phyloP scores from a whole-genome alignment of 2,888 invertebrate genomes.

The Sphaerophoria rueppellii region DNA sequence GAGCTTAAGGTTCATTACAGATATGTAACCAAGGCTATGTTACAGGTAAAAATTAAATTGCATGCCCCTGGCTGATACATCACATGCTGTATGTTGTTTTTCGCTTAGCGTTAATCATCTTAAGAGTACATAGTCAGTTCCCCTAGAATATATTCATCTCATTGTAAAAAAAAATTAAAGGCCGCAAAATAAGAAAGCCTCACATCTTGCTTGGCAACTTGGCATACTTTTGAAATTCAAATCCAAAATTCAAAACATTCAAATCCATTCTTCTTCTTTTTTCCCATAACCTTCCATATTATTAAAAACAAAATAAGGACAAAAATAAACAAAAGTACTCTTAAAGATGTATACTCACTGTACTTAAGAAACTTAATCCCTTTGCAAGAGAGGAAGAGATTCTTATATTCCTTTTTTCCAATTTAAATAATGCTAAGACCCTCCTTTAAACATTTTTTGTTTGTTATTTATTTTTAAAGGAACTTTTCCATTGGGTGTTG shows the following conservation, averaged over 20 bases:
- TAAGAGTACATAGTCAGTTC: neutral
- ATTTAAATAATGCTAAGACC: constrained; percentile 7
- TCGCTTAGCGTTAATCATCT: neutral
- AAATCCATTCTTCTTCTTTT: neutral
- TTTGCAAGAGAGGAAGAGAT: neutral
- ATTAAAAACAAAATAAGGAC: neutral
- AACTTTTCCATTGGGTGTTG: neutral
- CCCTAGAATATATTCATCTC: neutral
- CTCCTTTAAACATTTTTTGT: neutral
- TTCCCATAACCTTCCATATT: neutral
- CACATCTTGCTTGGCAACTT: neutral
- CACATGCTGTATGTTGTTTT: too few relatives aligned
- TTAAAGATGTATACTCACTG: constrained; percentile 17
- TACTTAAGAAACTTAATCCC: constrained; percentile 32
- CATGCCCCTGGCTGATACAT: too few relatives aligned
- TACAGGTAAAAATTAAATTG: too few relatives aligned
- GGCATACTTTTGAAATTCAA: neutral
- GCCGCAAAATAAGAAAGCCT: neutral
- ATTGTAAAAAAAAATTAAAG: neutral
- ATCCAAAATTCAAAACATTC: neutral
- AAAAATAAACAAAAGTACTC: constrained; percentile 16
- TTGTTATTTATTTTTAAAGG: neutral
- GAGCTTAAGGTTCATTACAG: too few relatives aligned
- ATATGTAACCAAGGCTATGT: too few relatives aligned
- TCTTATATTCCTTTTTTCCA: constrained; percentile 16